These are phyloP conservation scores for Erpornis zantholeuca DNA, from an alignment of 2,113 vertebrate genomes.

Conservation along the genomic window DNA sequence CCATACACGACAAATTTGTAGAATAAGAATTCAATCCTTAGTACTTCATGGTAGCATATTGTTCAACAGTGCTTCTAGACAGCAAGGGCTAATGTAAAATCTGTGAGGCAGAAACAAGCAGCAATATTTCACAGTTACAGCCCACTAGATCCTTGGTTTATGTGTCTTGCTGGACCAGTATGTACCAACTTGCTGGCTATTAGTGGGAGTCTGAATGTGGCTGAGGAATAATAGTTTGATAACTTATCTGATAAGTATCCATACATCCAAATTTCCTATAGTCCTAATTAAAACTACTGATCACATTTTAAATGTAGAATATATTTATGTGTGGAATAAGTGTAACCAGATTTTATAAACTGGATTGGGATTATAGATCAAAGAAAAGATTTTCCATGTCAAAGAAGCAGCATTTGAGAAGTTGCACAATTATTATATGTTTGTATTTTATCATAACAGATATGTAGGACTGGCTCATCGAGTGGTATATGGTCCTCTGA, in stretches of 20 bases:
- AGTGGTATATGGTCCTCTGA: not conserved
- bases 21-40: slow-evolving; percentile 36
- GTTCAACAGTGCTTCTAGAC: slow-evolving; percentile 18
- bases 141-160: slow-evolving; percentile 41
- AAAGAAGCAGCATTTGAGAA: not conserved
- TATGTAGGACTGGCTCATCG: not conserved
- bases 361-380: not conserved
- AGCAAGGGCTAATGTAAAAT: slow-evolving; percentile 59
- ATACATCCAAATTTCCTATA: not conserved
- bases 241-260: not conserved
- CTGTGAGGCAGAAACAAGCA: slow-evolving; percentile 51
- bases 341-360: not conserved
- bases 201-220: not conserved
- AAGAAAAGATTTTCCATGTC: not conserved
- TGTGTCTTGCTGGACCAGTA: not conserved
- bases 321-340: not conserved
- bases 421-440: not conserved
- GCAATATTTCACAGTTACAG: slow-evolving; percentile 58
- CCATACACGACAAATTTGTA: not conserved
- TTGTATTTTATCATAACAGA: not conserved
- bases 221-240: not conserved
- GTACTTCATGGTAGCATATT: not conserved
- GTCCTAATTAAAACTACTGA: slow-evolving; percentile 18
- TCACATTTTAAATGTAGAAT: not conserved
- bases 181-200: not conserved